Conservation (phyloP, 2,797 vertebrate species). For the Catostomus latipinnis region DNA sequence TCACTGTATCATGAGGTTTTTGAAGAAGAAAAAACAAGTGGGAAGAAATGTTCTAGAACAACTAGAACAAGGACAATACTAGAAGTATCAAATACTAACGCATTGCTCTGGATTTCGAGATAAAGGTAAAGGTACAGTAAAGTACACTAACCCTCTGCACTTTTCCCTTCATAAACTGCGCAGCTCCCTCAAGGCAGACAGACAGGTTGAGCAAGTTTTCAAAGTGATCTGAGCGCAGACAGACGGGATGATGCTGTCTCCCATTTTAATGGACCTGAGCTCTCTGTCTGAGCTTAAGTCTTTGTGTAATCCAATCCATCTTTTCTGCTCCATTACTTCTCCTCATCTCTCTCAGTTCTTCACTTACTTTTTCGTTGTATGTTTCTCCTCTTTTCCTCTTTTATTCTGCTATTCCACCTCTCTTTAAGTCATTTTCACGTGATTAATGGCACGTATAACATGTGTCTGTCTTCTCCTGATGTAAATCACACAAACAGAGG, state of each 20-base stretch:
- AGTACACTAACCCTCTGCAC: conserved; percentile 12
- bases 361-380: conserved; percentile 6
- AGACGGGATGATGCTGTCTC: conserved; percentile 20
- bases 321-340: conserved; percentile 26
- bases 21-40: not conserved
- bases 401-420: not conserved
- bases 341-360: conserved; percentile 30
- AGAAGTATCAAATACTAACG: not conserved
- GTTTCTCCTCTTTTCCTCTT: conserved; percentile 5
- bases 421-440: not conserved
- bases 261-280: conserved; percentile 27
- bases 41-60: not conserved
- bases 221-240: conserved; percentile 13
- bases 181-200: conserved; percentile 3
- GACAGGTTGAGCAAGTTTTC: conserved; percentile 32
- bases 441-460: no score
- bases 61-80: not conserved
- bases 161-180: conserved; percentile 15
- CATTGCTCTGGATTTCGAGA: not conserved
- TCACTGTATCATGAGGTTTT: not conserved
- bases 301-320: conserved; percentile 31
- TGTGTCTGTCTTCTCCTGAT: not conserved
- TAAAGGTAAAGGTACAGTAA: not conserved
- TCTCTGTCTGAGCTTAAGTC: conserved; percentile 42
- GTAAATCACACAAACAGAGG: conserved; percentile 12